Percentiles rank a stretch among this genome's conserved stretches.
These are phyloP conservation scores for Drosophila kokeensis DNA, from an alignment of 2,888 invertebrate species.

Conservation along the genomic window DNA sequence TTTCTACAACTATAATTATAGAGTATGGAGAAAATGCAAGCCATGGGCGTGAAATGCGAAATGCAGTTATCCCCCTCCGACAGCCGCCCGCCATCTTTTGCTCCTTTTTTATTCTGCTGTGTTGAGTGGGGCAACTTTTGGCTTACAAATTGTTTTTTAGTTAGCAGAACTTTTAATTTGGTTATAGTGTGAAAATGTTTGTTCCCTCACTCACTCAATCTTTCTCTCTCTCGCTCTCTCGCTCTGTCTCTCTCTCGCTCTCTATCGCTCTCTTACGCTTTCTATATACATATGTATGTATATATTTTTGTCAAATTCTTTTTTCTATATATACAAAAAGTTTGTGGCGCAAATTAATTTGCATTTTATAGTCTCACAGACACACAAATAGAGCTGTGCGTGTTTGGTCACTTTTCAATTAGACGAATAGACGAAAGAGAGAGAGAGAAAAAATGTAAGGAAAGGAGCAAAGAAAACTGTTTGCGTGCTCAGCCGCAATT, in stretches of 20 bases:
- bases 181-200: constrained; percentile 78
- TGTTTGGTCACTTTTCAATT: constrained; percentile 56
- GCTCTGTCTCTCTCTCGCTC: not conserved
- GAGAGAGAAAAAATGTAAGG: not conserved
- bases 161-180: constrained; percentile 76
- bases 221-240: not conserved
- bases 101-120: not conserved
- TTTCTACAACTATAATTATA: not conserved
- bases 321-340: constrained; percentile 58
- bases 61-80: constrained; percentile 6
- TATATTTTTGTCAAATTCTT: constrained; percentile 14
- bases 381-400: constrained; percentile 6
- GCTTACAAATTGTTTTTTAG: constrained; percentile 79
- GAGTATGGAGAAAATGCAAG: constrained; percentile 23
- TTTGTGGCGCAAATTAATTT: constrained; percentile 73
- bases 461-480: constrained; percentile 24
- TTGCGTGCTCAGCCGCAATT: constrained; percentile 68
- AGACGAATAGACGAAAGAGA: constrained; percentile 29
- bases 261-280: not conserved
- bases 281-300: no score
- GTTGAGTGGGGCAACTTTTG: constrained; percentile 64
- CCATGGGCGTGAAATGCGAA: constrained; percentile 21
- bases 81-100: not conserved
- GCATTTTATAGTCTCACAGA: constrained; percentile 52
- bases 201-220: constrained; percentile 29